These are phyloP conservation scores for Zaprionus vittiger DNA, from an alignment of 1,140 invertebrate species.

Conservation along the genomic window DNA sequence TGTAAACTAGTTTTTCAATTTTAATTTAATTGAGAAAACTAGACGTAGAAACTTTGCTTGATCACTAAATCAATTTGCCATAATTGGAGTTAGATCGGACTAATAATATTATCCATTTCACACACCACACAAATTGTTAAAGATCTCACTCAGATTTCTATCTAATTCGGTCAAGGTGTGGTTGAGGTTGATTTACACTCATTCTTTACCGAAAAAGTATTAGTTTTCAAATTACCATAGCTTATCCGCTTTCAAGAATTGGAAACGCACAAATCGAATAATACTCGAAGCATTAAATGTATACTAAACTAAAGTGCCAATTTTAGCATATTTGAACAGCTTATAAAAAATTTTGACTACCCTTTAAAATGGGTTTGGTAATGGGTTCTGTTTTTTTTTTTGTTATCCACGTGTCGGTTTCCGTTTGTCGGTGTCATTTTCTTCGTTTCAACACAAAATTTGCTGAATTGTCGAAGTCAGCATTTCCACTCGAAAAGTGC, in stretches of 20 bases:
- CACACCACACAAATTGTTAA: not conserved
- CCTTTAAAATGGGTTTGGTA: slow-evolving; percentile 6
- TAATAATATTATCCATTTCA: not conserved
- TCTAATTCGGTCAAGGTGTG: not conserved
- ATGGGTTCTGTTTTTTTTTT: not conserved
- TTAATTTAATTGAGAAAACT: slow-evolving; percentile 1
- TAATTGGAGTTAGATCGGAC: not conserved
- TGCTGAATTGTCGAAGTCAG: slow-evolving; percentile 31
- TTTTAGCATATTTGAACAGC: not conserved
- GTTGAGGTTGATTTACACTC: slow-evolving; percentile 1
- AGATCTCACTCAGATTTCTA: not conserved
- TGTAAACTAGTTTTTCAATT: slow-evolving; percentile 17
- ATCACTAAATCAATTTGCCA: not conserved
- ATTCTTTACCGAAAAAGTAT: not conserved
- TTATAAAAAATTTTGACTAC: not conserved
- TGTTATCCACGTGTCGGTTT: slow-evolving; percentile 20
- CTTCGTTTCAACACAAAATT: slow-evolving; percentile 28
- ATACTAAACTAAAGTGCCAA: not conserved
- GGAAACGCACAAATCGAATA: not conserved
- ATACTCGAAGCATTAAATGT: not conserved
- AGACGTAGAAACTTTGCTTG: not conserved
- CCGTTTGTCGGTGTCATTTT: slow-evolving; percentile 34
- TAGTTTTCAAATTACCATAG: not conserved
- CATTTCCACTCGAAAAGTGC: slow-evolving; percentile 29
- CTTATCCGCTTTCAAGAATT: not conserved